These are phyloP conservation scores for Tenthredo livida DNA, from an alignment of 2,888 invertebrate species.

Conservation along the genomic window DNA sequence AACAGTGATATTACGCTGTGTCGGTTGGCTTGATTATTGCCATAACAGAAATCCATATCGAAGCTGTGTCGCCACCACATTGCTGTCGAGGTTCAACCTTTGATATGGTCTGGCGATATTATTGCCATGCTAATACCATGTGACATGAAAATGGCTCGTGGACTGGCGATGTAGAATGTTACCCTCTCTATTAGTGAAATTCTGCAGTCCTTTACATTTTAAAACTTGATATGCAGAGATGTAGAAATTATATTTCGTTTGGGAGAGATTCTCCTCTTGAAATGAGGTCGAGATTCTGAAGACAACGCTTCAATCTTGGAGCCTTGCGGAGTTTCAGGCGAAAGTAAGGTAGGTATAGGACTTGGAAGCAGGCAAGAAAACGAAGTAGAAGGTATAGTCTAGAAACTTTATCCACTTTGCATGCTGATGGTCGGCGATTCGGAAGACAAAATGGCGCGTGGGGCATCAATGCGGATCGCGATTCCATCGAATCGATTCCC, in stretches of 20 bases:
- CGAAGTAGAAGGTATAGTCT: conserved; percentile 64
- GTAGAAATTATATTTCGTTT: neutral
- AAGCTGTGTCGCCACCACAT: too few relatives aligned
- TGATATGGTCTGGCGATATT: too few relatives aligned
- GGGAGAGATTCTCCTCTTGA: neutral
- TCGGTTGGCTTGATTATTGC: too few relatives aligned
- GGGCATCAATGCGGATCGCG: conserved; percentile 62
- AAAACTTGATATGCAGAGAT: neutral
- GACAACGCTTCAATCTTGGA: conserved; percentile 35
- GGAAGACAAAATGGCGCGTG: conserved; percentile 63
- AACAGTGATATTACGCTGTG: too few relatives aligned
- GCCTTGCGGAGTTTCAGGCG: conserved; percentile 17
- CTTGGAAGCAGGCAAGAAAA: conserved; percentile 37
- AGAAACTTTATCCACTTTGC: conserved; percentile 73
- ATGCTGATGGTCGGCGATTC: conserved; percentile 72
- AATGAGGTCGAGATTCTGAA: conserved; percentile 28
- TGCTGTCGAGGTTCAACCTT: too few relatives aligned
- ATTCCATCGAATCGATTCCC: conserved; percentile 71
- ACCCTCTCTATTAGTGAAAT: neutral
- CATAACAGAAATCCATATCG: too few relatives aligned
- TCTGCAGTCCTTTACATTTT: neutral
- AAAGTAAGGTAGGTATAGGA: conserved; percentile 34
- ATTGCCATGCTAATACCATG: neutral
- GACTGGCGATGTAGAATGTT: too few relatives aligned
- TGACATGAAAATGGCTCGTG: neutral